Conservation (phyloP, 1,140 invertebrate species). For the Solen grandis region DNA sequence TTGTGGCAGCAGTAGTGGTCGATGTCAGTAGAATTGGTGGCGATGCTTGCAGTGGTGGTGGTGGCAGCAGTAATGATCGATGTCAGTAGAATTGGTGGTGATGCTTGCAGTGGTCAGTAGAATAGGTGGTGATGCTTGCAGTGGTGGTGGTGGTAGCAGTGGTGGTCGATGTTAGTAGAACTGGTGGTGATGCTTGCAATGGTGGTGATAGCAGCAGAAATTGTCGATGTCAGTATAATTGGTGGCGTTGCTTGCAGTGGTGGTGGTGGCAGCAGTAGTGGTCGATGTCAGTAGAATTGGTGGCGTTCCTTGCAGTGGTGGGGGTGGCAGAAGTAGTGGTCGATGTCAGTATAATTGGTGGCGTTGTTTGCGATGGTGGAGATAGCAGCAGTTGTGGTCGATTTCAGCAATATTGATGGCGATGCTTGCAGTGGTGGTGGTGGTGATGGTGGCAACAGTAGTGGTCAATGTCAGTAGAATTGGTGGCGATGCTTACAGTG, state of each 20-base stretch:
- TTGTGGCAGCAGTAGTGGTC: too few species aligned
- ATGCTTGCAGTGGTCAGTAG: too few species aligned
- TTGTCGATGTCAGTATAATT: not conserved
- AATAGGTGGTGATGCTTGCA: not conserved
- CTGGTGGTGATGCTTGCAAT: not conserved
- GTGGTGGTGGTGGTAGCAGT: not conserved
- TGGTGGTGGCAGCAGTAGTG: conserved; percentile 5
- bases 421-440: not conserved
- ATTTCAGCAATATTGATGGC: not conserved
- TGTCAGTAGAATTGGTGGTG: too few species aligned
- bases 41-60: too few species aligned
- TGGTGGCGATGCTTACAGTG: not conserved
- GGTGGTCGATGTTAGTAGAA: not conserved
- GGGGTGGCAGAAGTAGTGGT: not conserved
- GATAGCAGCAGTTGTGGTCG: not conserved
- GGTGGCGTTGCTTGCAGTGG: not conserved
- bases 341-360: not conserved
- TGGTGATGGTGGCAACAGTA: too few species aligned
- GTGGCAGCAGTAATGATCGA: too few species aligned
- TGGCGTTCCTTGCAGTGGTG: not conserved
- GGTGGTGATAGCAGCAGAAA: not conserved
- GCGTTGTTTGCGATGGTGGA: not conserved
- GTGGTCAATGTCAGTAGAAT: not conserved
- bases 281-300: not conserved
- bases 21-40: too few species aligned